These are phyloP conservation scores for Protosalanx chinensis DNA, from an alignment of 2,797 vertebrate genomes.

Conservation along the genomic window DNA sequence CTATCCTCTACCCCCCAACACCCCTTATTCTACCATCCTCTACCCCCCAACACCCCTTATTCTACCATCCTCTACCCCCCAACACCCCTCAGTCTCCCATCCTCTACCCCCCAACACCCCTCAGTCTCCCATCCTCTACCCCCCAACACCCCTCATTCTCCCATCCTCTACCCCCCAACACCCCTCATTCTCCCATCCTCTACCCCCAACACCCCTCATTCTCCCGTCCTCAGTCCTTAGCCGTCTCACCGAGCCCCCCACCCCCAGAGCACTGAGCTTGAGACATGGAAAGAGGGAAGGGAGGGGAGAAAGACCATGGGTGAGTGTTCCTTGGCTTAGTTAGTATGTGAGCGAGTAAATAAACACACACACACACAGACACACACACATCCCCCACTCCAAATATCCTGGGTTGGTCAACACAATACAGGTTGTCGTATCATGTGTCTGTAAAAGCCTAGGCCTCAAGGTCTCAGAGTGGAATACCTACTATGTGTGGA, in stretches of 20 bases:
- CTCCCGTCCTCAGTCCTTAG: conserved; percentile 40
- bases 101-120: too few species aligned
- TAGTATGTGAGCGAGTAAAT: not conserved
- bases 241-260: not conserved
- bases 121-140: too few species aligned
- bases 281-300: not conserved
- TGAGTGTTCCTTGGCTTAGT: not conserved
- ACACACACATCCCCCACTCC: not conserved
- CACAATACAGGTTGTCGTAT: conserved; percentile 11
- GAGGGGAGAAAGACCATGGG: not conserved
- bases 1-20: not conserved
- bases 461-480: not conserved
- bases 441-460: not conserved
- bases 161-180: too few species aligned
- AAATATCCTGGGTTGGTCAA: not conserved
- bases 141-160: too few species aligned
- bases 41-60: too few species aligned
- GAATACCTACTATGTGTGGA: not conserved
- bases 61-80: too few species aligned
- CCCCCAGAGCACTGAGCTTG: not conserved
- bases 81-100: too few species aligned
- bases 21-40: too few species aligned
- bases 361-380: too few species aligned
- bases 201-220: conserved; percentile 44
- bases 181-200: too few species aligned